Conservation (phyloP, 2,797 vertebrate genomes). For the Dryobates pubescens region DNA sequence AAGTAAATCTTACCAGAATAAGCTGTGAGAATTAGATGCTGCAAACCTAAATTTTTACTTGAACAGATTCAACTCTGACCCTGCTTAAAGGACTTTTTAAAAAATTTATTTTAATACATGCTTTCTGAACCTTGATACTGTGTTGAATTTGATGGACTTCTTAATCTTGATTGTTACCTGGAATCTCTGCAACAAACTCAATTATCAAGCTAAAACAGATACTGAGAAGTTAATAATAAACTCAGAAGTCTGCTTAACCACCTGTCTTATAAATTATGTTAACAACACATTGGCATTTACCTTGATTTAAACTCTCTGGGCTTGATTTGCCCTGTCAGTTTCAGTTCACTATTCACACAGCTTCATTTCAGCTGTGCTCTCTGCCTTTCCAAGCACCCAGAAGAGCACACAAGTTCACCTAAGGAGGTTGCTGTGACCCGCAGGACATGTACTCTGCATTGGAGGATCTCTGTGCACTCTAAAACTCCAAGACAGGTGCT, state of each 20-base stretch:
- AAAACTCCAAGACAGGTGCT: background rate
- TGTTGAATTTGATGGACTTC: background rate
- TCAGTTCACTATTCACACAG: background rate
- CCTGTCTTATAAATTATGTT: background rate
- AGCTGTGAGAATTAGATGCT: background rate
- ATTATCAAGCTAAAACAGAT: background rate
- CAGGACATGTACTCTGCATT: background rate
- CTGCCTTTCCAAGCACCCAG: background rate
- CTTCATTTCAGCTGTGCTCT: background rate
- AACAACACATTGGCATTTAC: background rate
- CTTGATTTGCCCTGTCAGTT: background rate
- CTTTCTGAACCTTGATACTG: background rate
- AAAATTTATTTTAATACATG: background rate
- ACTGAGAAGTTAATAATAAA: slow-evolving; percentile 44
- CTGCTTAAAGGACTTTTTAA: background rate
- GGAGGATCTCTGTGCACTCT: background rate
- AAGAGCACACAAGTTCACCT: background rate
- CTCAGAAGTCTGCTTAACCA: background rate
- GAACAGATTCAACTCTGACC: background rate
- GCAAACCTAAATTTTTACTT: background rate
- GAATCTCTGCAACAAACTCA: background rate
- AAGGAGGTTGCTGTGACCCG: background rate
- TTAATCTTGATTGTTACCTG: background rate
- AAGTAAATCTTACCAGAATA: background rate
- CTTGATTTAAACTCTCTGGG: background rate